A percentile compares a stretch with the other conserved stretches of the same genome.
Evolutionary conservation across 1,140 invertebrate species (phyloP).

Genomic region (Drosophila orena): DNA sequence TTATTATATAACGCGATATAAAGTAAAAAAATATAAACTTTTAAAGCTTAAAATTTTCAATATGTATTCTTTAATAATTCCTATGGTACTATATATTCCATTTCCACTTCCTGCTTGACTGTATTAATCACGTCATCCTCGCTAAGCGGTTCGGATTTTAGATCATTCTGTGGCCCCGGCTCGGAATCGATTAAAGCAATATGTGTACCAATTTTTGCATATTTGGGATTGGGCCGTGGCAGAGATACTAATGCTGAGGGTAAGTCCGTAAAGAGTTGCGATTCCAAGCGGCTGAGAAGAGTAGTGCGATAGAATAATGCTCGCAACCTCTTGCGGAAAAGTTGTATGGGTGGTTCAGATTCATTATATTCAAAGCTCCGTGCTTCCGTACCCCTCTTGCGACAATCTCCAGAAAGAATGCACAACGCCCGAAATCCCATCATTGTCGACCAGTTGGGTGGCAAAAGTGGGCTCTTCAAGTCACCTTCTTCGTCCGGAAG

Average conservation of each 20-base stretch:
- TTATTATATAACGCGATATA: conserved; percentile 50
- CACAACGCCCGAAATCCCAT: conserved; percentile 76
- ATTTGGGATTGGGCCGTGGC: conserved; percentile 17
- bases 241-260: conserved; percentile 23
- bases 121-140: conserved; percentile 21
- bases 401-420: conserved; percentile 53
- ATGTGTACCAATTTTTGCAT: not conserved
- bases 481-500: not conserved
- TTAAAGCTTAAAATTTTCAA: conserved; percentile 20
- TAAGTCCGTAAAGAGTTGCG: conserved; percentile 36
- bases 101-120: conserved; percentile 26
- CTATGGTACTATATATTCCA: conserved; percentile 20
- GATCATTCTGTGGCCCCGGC: not conserved
- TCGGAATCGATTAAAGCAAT: not conserved
- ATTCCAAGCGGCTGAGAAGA: conserved; percentile 64
- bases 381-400: not conserved
- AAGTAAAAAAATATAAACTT: conserved; percentile 59
- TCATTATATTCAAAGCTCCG: conserved; percentile 20
- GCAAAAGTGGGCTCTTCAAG: conserved; percentile 26
- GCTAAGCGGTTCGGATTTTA: conserved; percentile 28
- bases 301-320: conserved; percentile 68
- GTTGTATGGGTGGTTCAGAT: conserved; percentile 25
- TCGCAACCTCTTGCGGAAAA: conserved; percentile 67
- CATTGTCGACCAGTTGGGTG: conserved; percentile 72
- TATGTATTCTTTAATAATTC: not conserved